Evolutionary conservation across 64 coral and sea anemone species (phyloP).

Genomic region (Porites australiensis): DNA sequence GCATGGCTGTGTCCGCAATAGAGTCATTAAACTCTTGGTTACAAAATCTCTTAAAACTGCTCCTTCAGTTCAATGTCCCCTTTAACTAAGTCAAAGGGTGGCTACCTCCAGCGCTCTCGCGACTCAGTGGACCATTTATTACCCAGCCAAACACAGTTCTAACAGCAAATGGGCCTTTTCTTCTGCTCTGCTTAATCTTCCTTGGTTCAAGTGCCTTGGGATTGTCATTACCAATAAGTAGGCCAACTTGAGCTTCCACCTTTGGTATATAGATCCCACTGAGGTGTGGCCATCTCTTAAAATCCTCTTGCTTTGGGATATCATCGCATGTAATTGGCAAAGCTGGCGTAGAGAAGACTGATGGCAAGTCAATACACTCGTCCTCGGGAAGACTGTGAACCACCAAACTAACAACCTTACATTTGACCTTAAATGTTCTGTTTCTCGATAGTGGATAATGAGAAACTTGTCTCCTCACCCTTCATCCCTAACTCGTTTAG

Average conservation of each 20-base stretch:
- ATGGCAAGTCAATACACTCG: not conserved
- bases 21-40: constrained; percentile 30
- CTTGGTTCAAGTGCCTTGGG: not conserved
- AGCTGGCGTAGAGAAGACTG: not conserved
- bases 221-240: constrained; percentile 9
- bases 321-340: not conserved
- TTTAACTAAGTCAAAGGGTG: constrained; percentile 5
- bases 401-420: not conserved
- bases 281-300: not conserved
- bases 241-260: not conserved
- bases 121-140: constrained; percentile 34
- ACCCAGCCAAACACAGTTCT: constrained; percentile 9
- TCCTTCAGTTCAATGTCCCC: not conserved
- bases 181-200: not conserved
- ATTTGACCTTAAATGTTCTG: no score
- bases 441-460: no score
- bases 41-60: constrained; percentile 33
- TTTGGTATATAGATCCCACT: not conserved
- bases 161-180: not conserved
- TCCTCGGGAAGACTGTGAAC: not conserved
- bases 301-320: not conserved
- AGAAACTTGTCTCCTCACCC: no score
- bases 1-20: not conserved
- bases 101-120: not conserved
- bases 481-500: no score